Evolutionary conservation across 2,113 vertebrate species (phyloP).

Genomic region (Platichthys flesus): DNA sequence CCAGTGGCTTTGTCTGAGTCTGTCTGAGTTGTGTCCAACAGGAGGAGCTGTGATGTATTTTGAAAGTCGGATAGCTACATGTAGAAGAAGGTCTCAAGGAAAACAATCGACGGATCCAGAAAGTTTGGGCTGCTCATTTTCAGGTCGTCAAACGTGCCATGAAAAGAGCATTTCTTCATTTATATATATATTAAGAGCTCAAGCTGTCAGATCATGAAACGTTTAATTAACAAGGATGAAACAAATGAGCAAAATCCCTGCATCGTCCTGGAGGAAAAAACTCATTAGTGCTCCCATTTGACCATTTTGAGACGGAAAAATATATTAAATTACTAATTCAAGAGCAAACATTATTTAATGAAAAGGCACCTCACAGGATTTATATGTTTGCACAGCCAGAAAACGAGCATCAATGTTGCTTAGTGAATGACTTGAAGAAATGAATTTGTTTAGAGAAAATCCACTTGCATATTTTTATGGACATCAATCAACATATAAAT

Average conservation of each 20-base stretch:
- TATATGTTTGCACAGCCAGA: background rate
- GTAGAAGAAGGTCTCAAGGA: conserved; percentile 9
- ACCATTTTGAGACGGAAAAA: background rate
- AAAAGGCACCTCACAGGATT: background rate
- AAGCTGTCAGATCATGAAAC: background rate
- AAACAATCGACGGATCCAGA: conserved; percentile 19
- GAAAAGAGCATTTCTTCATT: background rate
- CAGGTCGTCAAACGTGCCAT: background rate
- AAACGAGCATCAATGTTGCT: background rate
- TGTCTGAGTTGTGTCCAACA: conserved; percentile 21
- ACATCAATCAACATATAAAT: too few species aligned
- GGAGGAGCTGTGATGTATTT: conserved; percentile 44
- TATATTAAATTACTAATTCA: background rate
- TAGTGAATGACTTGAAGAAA: too few species aligned
- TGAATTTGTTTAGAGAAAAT: too few species aligned
- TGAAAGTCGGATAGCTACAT: conserved; percentile 40
- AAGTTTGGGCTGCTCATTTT: conserved; percentile 26
- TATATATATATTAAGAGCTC: background rate
- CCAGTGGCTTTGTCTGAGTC: conserved; percentile 38
- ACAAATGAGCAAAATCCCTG: background rate
- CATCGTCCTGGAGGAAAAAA: background rate
- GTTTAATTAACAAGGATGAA: background rate
- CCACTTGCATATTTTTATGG: too few species aligned
- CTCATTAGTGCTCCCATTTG: background rate
- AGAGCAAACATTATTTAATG: background rate